phyloP scores from a whole-genome alignment of 1,140 invertebrate genomes.

The Drosophila yakuba region DNA sequence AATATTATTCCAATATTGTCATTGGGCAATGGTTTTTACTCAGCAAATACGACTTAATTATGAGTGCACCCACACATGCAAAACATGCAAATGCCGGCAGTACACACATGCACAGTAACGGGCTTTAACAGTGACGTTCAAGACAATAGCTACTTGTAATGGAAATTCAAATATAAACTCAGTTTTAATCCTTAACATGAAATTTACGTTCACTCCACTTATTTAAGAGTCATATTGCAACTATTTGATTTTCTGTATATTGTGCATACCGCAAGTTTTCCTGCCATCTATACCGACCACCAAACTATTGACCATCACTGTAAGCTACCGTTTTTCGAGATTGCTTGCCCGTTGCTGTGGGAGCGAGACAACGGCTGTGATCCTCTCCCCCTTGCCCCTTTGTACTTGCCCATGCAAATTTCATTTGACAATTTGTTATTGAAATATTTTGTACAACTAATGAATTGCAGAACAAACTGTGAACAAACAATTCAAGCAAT shows the following conservation, averaged over 20 bases:
- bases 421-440: conserved; percentile 72
- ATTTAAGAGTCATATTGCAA: too few relatives aligned
- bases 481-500: conserved; percentile 26
- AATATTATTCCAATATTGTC: conserved; percentile 47
- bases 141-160: too few relatives aligned
- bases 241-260: too few relatives aligned
- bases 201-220: too few relatives aligned
- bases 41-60: conserved; percentile 45
- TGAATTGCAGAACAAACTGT: conserved; percentile 61
- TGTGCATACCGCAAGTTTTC: too few relatives aligned
- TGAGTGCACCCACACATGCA: conserved; percentile 8
- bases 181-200: too few relatives aligned
- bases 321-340: background rate
- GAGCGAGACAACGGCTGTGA: background rate
- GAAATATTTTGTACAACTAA: conserved; percentile 68
- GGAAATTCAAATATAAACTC: too few relatives aligned
- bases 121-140: too few relatives aligned
- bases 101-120: too few relatives aligned
- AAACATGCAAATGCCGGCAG: background rate
- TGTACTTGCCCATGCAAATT: conserved; percentile 43
- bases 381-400: background rate
- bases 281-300: too few relatives aligned
- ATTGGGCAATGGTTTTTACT: conserved; percentile 16
- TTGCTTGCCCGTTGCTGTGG: background rate
- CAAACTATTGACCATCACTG: background rate